phyloP scores from a whole-genome alignment of 2,113 vertebrate species.

The Triplophysa siluroides region DNA sequence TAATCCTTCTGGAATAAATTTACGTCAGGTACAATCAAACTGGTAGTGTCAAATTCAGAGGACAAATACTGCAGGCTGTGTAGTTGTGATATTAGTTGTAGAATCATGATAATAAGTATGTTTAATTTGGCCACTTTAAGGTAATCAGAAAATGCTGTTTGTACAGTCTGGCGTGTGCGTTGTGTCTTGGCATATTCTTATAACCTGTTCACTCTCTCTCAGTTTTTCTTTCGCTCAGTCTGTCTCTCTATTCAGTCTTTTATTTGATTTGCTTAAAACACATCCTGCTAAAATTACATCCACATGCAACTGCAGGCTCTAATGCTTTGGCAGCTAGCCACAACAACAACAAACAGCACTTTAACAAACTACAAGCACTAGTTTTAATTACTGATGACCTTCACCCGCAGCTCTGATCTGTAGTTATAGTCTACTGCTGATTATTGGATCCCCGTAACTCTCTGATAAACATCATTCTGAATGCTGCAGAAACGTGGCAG shows the following conservation, averaged over 20 bases:
- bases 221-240: slow-evolving; percentile 63
- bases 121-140: too few relatives aligned
- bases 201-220: slow-evolving; percentile 31
- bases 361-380: slow-evolving; percentile 15
- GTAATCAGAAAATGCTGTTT: too few relatives aligned
- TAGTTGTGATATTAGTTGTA: too few relatives aligned
- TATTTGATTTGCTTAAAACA: slow-evolving; percentile 73
- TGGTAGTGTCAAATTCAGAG: too few relatives aligned
- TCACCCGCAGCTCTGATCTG: not conserved
- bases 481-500: not conserved
- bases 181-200: not conserved
- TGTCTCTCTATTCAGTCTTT: slow-evolving; percentile 69
- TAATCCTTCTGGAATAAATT: too few relatives aligned
- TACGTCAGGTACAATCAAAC: too few relatives aligned
- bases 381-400: not conserved
- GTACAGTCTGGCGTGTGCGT: too few relatives aligned
- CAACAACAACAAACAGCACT: slow-evolving; percentile 40
- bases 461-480: not conserved
- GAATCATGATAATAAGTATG: too few relatives aligned
- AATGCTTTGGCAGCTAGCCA: slow-evolving; percentile 60
- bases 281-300: slow-evolving; percentile 74
- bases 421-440: slow-evolving; percentile 2
- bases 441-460: slow-evolving; percentile 5
- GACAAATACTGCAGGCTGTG: too few relatives aligned
- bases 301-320: slow-evolving; percentile 69